Percentiles rank a stretch among this genome's conserved stretches.
These are phyloP conservation scores for Quadriops clusia DNA, from an alignment of 2,888 invertebrate species.

Conservation along the genomic window DNA sequence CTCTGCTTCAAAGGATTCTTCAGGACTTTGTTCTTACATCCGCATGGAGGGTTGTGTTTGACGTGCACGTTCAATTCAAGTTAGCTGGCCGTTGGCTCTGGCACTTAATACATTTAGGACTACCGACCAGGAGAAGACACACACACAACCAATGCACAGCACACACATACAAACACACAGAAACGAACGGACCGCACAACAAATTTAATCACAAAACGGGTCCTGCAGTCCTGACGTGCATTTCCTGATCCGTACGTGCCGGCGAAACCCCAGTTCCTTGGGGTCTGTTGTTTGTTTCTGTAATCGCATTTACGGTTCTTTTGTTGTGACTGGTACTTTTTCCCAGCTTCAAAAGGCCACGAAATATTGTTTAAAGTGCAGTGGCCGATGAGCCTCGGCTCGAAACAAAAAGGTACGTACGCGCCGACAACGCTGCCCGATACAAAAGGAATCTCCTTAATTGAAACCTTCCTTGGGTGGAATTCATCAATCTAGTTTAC, in stretches of 20 bases:
- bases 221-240: conserved; percentile 20
- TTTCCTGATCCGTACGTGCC: conserved; percentile 20
- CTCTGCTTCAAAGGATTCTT: too few species aligned
- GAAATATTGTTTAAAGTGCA: neutral
- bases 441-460: too few species aligned
- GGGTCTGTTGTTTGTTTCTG: conserved; percentile 16
- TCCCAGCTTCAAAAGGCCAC: neutral
- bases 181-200: too few species aligned
- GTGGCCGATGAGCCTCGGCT: too few species aligned
- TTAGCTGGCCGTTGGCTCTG: conserved; percentile 20
- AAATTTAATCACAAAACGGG: conserved; percentile 24
- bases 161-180: too few species aligned
- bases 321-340: conserved; percentile 4
- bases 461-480: too few species aligned
- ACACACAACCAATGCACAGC: conserved; percentile 20
- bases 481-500: too few species aligned
- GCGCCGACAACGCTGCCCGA: too few species aligned
- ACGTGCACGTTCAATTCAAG: conserved; percentile 18
- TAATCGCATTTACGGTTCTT: conserved; percentile 20
- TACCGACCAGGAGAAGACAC: too few species aligned
- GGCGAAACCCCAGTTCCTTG: conserved; percentile 9
- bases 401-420: too few species aligned
- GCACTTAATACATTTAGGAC: conserved; percentile 23
- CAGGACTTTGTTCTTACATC: too few species aligned
- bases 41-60: too few species aligned